phyloP scores from a whole-genome alignment of 1,140 invertebrate genomes.

The Halictus rubicundus region DNA sequence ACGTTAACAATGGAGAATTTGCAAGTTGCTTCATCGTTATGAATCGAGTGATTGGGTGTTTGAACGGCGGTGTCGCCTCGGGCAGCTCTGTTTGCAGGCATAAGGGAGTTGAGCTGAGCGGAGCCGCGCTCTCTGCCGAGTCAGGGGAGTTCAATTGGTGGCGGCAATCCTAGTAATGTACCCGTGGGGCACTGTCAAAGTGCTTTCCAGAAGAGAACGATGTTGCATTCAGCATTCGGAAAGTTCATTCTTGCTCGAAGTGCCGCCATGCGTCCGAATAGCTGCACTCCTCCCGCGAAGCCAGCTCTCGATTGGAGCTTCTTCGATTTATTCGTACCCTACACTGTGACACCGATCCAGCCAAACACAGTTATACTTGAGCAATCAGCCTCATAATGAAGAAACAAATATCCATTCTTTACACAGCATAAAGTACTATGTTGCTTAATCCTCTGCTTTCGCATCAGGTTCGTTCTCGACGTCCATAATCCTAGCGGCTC shows the following conservation, averaged over 20 bases:
- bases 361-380: no score
- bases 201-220: constrained; percentile 65
- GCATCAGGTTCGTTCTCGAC: no score
- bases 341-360: no score
- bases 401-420: not conserved
- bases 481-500: no score
- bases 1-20: constrained; percentile 73
- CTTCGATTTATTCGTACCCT: not conserved
- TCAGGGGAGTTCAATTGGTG: constrained; percentile 66
- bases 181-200: constrained; percentile 78
- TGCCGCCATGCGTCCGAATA: constrained; percentile 7
- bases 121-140: constrained; percentile 44
- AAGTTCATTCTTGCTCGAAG: constrained; percentile 69
- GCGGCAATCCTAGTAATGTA: constrained; percentile 78
- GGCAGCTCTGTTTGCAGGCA: constrained; percentile 74
- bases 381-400: no score
- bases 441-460: no score
- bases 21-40: constrained; percentile 64
- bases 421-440: no score
- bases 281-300: not conserved
- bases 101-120: constrained; percentile 59
- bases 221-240: constrained; percentile 68
- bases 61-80: constrained; percentile 73
- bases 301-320: not conserved
- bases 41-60: constrained; percentile 76